Conservation (phyloP, 2,888 invertebrate genomes). For the Micoletzkya japonica region DNA sequence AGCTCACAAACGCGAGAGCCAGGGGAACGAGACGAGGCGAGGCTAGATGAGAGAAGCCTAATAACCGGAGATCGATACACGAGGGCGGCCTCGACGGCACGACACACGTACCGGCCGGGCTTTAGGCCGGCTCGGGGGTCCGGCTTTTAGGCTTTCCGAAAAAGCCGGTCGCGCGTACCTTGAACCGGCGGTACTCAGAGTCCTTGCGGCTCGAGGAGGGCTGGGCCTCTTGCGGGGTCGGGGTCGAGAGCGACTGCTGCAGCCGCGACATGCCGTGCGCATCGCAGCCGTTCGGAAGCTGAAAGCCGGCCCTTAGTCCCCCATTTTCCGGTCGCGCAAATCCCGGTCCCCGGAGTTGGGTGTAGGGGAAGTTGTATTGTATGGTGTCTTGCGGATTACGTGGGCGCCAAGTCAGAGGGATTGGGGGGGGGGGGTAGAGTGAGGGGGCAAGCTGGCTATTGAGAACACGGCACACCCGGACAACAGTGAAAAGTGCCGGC, state of each 20-base stretch:
- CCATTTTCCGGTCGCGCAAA: background rate
- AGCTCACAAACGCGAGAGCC: too few species aligned
- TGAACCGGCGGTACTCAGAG: constrained; percentile 59
- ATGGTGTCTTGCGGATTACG: background rate
- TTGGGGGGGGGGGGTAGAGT: constrained; percentile 3
- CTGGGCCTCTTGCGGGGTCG: constrained; percentile 45
- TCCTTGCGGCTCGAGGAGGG: constrained; percentile 43
- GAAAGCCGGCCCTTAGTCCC: background rate
- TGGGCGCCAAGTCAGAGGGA: background rate
- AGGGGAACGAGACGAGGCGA: too few species aligned
- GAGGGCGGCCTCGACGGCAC: too few species aligned
- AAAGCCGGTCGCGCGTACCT: constrained; percentile 39
- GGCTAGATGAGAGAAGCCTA: too few species aligned
- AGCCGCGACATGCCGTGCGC: constrained; percentile 32
- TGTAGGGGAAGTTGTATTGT: constrained; percentile 3
- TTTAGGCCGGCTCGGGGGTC: too few species aligned
- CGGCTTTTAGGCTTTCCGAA: too few species aligned
- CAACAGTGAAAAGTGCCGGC: background rate
- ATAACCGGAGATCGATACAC: too few species aligned
- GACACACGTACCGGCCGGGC: too few species aligned
- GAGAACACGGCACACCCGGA: background rate
- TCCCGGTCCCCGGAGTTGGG: background rate
- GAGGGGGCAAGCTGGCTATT: background rate
- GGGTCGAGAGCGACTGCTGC: constrained; percentile 59
- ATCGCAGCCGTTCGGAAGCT: constrained; percentile 18